Conservation (phyloP, 2,113 vertebrate species). For the Hucho hucho region DNA sequence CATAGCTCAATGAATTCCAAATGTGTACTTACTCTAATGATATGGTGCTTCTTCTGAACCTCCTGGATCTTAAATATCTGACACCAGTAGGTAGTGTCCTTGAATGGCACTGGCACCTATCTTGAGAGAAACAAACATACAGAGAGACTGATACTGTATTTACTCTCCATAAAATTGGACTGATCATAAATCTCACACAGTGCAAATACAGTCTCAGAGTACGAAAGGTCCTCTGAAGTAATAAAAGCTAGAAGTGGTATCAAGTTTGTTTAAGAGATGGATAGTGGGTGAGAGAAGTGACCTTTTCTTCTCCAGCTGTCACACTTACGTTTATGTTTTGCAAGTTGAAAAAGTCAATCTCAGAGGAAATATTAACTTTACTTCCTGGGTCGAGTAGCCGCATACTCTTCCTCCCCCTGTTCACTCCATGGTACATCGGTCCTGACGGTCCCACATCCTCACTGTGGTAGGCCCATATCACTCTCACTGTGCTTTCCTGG, state of each 20-base stretch:
- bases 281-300: background rate
- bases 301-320: background rate
- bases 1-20: no score
- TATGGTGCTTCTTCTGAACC: slow-evolving; percentile 81
- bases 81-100: slow-evolving; percentile 89
- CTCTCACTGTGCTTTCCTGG: slow-evolving; percentile 82
- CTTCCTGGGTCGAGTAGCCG: slow-evolving; percentile 79
- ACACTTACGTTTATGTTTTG: slow-evolving; percentile 81
- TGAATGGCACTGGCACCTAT: slow-evolving; percentile 85
- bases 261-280: no score
- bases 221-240: background rate
- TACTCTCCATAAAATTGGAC: background rate
- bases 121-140: slow-evolving; percentile 72
- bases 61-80: slow-evolving; percentile 85
- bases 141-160: slow-evolving; percentile 8
- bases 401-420: slow-evolving; percentile 83
- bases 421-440: slow-evolving; percentile 78
- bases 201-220: background rate
- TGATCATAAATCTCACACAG: background rate
- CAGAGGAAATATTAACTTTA: slow-evolving; percentile 47
- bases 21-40: slow-evolving; percentile 77
- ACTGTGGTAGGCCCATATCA: slow-evolving; percentile 86
- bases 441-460: slow-evolving; percentile 75
- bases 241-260: no score
- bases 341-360: slow-evolving; percentile 72